Evolutionary conservation across 1,140 invertebrate species (phyloP).

Genomic region (Kradibia gibbosae): DNA sequence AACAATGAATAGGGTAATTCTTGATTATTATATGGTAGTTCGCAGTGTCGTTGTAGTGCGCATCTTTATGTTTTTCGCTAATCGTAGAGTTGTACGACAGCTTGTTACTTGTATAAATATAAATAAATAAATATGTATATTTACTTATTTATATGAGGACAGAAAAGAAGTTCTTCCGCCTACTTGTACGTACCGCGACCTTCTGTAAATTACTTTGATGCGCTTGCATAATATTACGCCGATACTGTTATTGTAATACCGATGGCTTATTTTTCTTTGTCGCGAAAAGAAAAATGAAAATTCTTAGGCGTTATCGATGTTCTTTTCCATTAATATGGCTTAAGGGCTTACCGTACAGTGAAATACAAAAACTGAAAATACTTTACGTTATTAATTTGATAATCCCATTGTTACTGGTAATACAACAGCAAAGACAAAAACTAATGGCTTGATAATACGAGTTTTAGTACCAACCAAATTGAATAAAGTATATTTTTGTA

Average conservation of each 20-base stretch:
- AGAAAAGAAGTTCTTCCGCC: conserved; percentile 46
- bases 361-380: conserved; percentile 30
- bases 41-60: conserved; percentile 49
- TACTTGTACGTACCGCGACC: conserved; percentile 52
- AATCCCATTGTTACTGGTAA: conserved; percentile 6
- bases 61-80: conserved; percentile 55
- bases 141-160: conserved; percentile 46
- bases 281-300: neutral
- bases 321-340: conserved; percentile 29
- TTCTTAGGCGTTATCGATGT: conserved; percentile 25
- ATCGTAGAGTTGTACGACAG: conserved; percentile 39
- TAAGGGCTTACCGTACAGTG: conserved; percentile 49
- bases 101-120: conserved; percentile 50
- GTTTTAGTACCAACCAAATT: conserved; percentile 37
- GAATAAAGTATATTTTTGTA: conserved; percentile 48
- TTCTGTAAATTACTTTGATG: conserved; percentile 42
- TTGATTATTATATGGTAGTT: conserved; percentile 33
- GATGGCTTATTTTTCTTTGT: conserved; percentile 16
- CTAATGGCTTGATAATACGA: neutral
- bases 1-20: neutral
- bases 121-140: conserved; percentile 6
- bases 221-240: neutral
- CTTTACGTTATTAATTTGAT: conserved; percentile 24
- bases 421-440: neutral
- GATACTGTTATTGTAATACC: conserved; percentile 1